Conservation (phyloP, 2,797 vertebrate species). For the Acanthornis magna region DNA sequence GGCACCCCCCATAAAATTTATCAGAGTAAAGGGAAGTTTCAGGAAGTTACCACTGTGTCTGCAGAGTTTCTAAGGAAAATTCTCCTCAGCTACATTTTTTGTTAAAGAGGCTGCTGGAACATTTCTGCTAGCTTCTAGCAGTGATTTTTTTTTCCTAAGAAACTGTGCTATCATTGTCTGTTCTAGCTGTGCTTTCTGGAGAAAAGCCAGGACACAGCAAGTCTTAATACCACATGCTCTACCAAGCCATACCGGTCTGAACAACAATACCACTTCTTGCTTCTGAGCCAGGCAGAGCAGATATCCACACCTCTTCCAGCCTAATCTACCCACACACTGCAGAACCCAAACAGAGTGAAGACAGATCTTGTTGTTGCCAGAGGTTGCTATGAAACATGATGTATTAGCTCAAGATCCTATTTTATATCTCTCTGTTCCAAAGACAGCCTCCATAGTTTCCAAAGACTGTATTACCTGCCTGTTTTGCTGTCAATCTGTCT, state of each 20-base stretch:
- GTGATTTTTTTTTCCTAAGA: not conserved
- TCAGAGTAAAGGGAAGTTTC: not conserved
- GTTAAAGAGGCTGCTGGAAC: not conserved
- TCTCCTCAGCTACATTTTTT: not conserved
- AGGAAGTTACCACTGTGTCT: not conserved
- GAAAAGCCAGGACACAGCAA: conserved; percentile 5
- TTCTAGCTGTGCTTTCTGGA: conserved; percentile 18
- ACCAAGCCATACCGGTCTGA: not conserved
- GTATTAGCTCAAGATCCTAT: not conserved
- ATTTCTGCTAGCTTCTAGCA: not conserved
- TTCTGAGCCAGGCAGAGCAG: not conserved
- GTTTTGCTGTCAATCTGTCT: not conserved
- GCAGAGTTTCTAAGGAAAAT: not conserved
- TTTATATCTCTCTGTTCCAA: not conserved
- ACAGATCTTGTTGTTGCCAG: not conserved
- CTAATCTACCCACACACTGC: not conserved
- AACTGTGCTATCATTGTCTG: conserved; percentile 19
- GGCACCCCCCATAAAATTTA: not conserved
- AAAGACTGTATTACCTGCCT: not conserved
- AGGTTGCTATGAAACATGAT: not conserved
- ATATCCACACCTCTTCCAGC: not conserved
- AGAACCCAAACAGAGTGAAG: not conserved
- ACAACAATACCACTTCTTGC: not conserved
- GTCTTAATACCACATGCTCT: not conserved
- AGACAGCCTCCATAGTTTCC: not conserved